phyloP scores from a whole-genome alignment of 2,888 invertebrate species.

The Melitaea athalia region DNA sequence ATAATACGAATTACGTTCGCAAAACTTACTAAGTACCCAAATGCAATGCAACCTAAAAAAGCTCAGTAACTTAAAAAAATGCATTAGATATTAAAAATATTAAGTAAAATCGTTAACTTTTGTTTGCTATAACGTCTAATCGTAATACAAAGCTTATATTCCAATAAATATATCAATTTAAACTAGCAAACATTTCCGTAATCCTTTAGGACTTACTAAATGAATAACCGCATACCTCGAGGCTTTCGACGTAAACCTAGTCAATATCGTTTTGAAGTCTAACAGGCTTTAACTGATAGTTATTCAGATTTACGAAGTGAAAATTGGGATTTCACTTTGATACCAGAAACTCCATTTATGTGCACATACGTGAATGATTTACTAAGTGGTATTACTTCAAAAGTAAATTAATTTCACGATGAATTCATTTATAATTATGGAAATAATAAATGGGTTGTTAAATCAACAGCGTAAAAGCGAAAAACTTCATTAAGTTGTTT shows the following conservation, averaged over 20 bases:
- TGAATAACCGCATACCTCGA: background rate
- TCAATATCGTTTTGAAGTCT: slow-evolving; percentile 14
- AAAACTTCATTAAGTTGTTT: no score
- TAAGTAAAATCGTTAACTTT: no score
- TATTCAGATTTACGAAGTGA: slow-evolving; percentile 25
- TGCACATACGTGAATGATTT: slow-evolving; percentile 9
- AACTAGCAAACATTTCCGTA: background rate
- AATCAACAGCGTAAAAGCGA: no score
- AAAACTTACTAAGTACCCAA: no score
- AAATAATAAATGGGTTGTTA: no score
- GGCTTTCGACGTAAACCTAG: slow-evolving; percentile 14
- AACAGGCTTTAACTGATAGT: slow-evolving; percentile 8
- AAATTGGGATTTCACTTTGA: slow-evolving; percentile 25
- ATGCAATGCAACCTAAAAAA: no score
- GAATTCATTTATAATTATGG: no score
- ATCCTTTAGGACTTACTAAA: background rate
- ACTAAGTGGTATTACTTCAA: background rate
- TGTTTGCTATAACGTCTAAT: background rate
- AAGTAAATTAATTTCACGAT: no score
- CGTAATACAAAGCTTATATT: background rate
- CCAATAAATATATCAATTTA: background rate
- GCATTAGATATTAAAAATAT: no score
- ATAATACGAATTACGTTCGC: no score
- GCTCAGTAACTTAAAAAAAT: no score
- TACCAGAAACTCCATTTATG: slow-evolving; percentile 18